phyloP scores from a whole-genome alignment of 2,888 invertebrate genomes.

The Lithophane ornitopus region DNA sequence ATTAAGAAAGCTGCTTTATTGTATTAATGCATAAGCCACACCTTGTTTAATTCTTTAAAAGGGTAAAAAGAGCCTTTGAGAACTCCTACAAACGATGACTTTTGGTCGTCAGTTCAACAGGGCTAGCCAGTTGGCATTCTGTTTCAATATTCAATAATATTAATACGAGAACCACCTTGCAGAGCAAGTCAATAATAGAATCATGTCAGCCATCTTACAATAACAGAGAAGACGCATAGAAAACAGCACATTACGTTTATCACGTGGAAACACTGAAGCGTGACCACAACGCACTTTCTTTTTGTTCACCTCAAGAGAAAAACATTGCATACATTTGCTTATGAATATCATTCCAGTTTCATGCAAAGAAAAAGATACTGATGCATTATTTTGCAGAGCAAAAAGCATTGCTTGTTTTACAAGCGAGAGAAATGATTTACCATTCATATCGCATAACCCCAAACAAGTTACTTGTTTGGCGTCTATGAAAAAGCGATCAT shows the following conservation, averaged over 20 bases:
- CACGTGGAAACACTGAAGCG: slow-evolving; percentile 69
- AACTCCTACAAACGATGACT: neutral
- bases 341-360: slow-evolving; percentile 53
- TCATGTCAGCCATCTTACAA: slow-evolving; percentile 45
- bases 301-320: slow-evolving; percentile 63
- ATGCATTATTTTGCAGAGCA: slow-evolving; percentile 11
- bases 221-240: slow-evolving; percentile 45
- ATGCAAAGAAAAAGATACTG: slow-evolving; percentile 26
- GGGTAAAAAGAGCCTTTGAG: neutral
- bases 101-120: neutral
- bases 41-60: neutral
- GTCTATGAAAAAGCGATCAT: no score
- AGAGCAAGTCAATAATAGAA: slow-evolving; percentile 14
- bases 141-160: neutral
- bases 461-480: no score
- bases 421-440: neutral
- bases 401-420: neutral
- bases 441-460: neutral
- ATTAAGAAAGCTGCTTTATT: slow-evolving; percentile 22
- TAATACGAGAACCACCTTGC: slow-evolving; percentile 2
- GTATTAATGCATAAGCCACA: neutral
- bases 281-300: slow-evolving; percentile 74
- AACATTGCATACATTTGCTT: slow-evolving; percentile 60
- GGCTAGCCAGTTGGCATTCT: neutral
- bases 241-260: slow-evolving; percentile 60